Base-by-base conservation (phyloP, 2,888 invertebrate species). In the Polietes domitor region DNA sequence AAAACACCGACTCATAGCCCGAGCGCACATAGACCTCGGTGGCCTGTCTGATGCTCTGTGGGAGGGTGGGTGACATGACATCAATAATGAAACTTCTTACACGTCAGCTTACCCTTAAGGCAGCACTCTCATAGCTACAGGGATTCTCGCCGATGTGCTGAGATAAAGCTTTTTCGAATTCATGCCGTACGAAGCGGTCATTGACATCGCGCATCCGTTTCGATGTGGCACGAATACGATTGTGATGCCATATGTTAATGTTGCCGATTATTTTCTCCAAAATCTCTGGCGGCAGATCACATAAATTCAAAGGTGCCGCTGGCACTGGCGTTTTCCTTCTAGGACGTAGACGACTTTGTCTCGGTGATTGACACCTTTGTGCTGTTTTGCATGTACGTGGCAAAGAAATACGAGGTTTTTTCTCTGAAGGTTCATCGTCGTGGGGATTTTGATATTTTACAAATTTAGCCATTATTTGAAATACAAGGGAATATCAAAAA, bases 241-340 rank as follows among this genome's bases (percentile, higher is more conserved):
- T 89, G n/a, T 88, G 87, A 85, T 90, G 88, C 88, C 88, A 88
- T 32, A 88, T 88, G 55, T 87, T 86, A 41, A 89, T 86, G n/a
- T 88, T 82, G 0, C 87, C 85, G 0, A 90, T 85, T 21, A 90
- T 89, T 61, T 87, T 87, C 55, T 88, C 86, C 2, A 89, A 79
- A 10, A 90, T n/a, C 55, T 89, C 89, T 21, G 76, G 82, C 3
- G 89, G 90, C n/a, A 90, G 75, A 73, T 87, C 85, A 28, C 85
- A 87, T 5, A 89, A 41, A 19, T 83, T 87, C 6, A 86, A 17
- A 1, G 77, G 19, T 12, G 71, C 37, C 21, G 15, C 41, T 21
- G 21, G 7, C 0, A 12, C 37, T 9, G 4, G 6, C 12, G 37
- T 1, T 9, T 37, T 53, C 19, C 21, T 53, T 7, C 1, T 0